Evolutionary conservation across 2,797 vertebrate species (phyloP).

Genomic region (Onychomys arenicola): DNA sequence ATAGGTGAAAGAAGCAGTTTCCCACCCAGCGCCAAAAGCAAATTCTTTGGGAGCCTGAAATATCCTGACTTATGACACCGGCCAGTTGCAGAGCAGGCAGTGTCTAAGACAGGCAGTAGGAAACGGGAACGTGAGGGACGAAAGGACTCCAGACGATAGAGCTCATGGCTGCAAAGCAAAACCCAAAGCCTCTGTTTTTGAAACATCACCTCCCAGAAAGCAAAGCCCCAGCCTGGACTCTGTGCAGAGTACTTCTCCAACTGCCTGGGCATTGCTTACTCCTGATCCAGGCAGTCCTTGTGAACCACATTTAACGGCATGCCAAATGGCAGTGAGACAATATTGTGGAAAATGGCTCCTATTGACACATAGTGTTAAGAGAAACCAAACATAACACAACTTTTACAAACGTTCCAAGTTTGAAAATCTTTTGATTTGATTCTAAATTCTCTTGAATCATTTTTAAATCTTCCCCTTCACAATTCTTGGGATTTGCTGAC

Average conservation of each 20-base stretch:
- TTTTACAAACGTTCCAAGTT: constrained; percentile 28
- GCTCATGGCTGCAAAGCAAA: neutral
- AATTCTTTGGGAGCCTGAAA: constrained; percentile 19
- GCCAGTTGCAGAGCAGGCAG: neutral
- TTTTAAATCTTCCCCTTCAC: neutral
- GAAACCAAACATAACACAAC: constrained; percentile 26
- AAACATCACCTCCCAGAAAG: constrained; percentile 37
- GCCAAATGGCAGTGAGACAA: constrained; percentile 10
- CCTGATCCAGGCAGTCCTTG: neutral
- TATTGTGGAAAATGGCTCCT: neutral
- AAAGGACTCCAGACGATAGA: neutral
- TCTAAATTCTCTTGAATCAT: neutral
- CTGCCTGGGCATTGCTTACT: neutral
- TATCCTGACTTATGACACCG: neutral
- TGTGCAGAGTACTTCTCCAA: neutral
- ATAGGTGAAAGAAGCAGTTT: neutral
- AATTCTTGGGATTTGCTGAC: neutral
- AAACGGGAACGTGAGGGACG: neutral
- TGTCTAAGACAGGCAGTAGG: neutral
- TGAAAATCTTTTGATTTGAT: neutral
- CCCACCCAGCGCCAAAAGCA: neutral
- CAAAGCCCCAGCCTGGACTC: constrained; percentile 26
- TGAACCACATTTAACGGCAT: constrained; percentile 31
- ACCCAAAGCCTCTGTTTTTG: constrained; percentile 24
- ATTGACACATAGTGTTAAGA: constrained; percentile 19